These are phyloP conservation scores for Conger conger DNA, from an alignment of 2,113 vertebrate species.

Conservation along the genomic window DNA sequence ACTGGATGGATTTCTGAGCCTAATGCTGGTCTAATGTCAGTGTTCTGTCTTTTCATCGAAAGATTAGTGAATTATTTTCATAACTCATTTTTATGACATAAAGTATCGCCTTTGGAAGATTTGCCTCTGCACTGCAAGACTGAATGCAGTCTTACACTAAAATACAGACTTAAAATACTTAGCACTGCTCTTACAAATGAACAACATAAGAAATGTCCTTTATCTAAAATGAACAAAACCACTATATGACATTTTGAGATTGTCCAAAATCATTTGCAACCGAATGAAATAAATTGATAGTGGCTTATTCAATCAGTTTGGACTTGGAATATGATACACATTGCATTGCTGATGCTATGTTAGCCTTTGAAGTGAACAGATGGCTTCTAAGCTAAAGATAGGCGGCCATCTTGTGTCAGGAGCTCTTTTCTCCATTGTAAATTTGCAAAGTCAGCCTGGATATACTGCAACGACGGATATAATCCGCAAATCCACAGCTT, in stretches of 20 bases:
- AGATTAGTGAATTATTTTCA: not conserved
- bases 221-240: not conserved
- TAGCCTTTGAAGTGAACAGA: not conserved
- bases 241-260: not conserved
- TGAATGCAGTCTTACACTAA: no score
- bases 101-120: not conserved
- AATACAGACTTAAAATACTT: no score
- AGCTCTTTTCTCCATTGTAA: not conserved
- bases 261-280: not conserved
- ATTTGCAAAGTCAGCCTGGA: not conserved
- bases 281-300: not conserved
- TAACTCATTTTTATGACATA: not conserved
- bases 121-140: no score
- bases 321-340: not conserved
- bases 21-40: not conserved
- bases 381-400: not conserved
- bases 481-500: not conserved
- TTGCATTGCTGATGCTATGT: not conserved
- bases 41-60: not conserved
- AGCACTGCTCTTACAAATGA: no score
- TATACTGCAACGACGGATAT: not conserved
- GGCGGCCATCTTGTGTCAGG: not conserved
- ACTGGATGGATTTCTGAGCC: not conserved
- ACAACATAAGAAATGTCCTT: no score
- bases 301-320: not conserved